These are phyloP conservation scores for Catocala sponsa DNA, from an alignment of 2,888 invertebrate species.

Conservation along the genomic window DNA sequence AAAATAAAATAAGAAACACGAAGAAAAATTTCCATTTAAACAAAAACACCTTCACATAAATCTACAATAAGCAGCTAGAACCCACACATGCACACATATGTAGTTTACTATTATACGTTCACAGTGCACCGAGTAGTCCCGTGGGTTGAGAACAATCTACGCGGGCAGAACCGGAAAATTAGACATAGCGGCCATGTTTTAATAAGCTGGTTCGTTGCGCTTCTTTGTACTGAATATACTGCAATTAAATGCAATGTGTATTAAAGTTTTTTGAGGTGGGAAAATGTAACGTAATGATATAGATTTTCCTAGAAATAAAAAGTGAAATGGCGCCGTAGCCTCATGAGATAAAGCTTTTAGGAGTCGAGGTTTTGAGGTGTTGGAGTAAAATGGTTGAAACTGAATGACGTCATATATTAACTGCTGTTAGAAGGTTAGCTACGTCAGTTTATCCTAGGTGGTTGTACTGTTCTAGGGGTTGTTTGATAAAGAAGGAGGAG, in stretches of 20 bases:
- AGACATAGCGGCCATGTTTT: slow-evolving; percentile 73
- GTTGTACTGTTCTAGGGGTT: no score
- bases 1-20: no score
- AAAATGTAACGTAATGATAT: neutral
- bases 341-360: no score
- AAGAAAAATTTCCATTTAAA: no score
- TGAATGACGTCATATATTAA: no score
- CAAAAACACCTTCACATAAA: neutral
- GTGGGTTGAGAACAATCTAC: slow-evolving; percentile 72
- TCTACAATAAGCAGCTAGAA: neutral
- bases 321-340: no score
- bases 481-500: no score
- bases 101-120: neutral
- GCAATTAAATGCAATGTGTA: slow-evolving; percentile 28
- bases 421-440: no score
- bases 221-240: slow-evolving; percentile 44
- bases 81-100: neutral
- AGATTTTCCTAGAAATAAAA: no score
- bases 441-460: no score
- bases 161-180: slow-evolving; percentile 85
- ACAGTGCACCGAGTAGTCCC: slow-evolving; percentile 52
- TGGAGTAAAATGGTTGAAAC: no score
- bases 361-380: no score
- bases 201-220: slow-evolving; percentile 62
- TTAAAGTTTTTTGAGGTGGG: neutral